Base-by-base conservation (phyloP, 2,797 vertebrate genomes). In the Gambelia wislizenii region DNA sequence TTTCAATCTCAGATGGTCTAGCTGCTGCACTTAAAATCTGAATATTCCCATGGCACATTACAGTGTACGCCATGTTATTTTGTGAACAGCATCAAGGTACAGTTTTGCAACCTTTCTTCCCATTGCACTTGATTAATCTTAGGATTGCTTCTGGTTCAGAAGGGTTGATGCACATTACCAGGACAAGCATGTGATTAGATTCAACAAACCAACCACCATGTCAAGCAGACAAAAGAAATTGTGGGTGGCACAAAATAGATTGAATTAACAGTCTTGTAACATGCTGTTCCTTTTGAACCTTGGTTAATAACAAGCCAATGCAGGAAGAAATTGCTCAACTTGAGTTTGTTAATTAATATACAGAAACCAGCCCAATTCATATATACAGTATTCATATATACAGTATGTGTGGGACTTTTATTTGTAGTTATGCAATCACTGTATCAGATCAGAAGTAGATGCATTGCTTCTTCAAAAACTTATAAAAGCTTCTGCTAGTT, bases 231-330 rank as follows among this genome's bases (percentile, higher is more conserved):
- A 75, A 74, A 85, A 27, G 70, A 59, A 75, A 54, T 44, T 75
- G 84, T 59, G 70, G 84, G 70, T 59, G 78, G 78, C n/a, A 59
- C 78, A 80, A 54, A 80, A 59, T 39, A 85, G 84, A 59, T 72
- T 72, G 36, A 85, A 85, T 85, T 85, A 85, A 54, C 61, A 85
- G 36, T 59, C 84, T 72, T 59, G 54, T 20, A 42, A 74, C 52
- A 72, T 30, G 39, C 52, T 85, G 70, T 59, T 52, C 84, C 72
- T 56, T 85, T 85, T 44, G 36, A 85, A 85, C 72, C 36, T 14
- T 59, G 36, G 36, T 54, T 56, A 75, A 69, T 47, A 83, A 75
- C 39, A 59, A 74, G 27, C 52, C 9, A 33, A 54, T 30, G 70
- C 75, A 42, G 36, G 70, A 75, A 54, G 52, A 75, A 56, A 25